Conservation (phyloP, 2,888 invertebrate genomes). For the Branchellion lobata region DNA sequence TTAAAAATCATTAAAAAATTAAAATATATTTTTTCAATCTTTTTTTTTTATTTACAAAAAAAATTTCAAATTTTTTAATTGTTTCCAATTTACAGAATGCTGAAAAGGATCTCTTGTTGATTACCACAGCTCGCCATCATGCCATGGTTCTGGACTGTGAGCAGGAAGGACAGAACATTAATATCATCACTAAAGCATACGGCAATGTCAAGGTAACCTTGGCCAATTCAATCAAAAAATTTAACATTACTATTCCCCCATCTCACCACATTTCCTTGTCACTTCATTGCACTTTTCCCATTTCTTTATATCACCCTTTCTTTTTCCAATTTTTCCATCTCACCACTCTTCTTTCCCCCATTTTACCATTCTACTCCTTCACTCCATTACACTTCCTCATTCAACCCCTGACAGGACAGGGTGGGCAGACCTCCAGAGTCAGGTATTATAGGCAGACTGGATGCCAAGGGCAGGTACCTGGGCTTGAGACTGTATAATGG, state of each 20-base stretch:
- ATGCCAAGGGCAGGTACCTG: slow-evolving; percentile 90
- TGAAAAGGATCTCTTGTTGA: slow-evolving; percentile 85
- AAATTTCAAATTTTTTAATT: background rate
- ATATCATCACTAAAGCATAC: slow-evolving; percentile 90
- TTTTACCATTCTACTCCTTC: too few relatives aligned
- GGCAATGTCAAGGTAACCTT: slow-evolving; percentile 78
- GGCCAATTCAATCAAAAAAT: background rate
- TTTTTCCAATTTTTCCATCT: too few relatives aligned
- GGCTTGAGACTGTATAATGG: slow-evolving; percentile 94
- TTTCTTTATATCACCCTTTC: too few relatives aligned
- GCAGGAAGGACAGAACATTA: slow-evolving; percentile 72
- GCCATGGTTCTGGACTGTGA: slow-evolving; percentile 93
- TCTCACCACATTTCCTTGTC: too few relatives aligned
- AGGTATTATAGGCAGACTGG: slow-evolving; percentile 90
- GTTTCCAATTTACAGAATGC: slow-evolving; percentile 76
- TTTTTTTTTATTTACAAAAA: too few relatives aligned
- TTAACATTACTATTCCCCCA: too few relatives aligned
- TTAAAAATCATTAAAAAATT: background rate
- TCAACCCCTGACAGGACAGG: slow-evolving; percentile 68
- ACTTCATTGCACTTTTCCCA: too few relatives aligned
- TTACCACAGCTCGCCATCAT: slow-evolving; percentile 89
- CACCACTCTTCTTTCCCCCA: too few relatives aligned
- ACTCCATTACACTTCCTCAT: too few relatives aligned
- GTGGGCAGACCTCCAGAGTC: slow-evolving; percentile 93
- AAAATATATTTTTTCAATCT: too few relatives aligned